phyloP scores from a whole-genome alignment of 2,888 invertebrate genomes.

The Drosophila kuntzei region DNA sequence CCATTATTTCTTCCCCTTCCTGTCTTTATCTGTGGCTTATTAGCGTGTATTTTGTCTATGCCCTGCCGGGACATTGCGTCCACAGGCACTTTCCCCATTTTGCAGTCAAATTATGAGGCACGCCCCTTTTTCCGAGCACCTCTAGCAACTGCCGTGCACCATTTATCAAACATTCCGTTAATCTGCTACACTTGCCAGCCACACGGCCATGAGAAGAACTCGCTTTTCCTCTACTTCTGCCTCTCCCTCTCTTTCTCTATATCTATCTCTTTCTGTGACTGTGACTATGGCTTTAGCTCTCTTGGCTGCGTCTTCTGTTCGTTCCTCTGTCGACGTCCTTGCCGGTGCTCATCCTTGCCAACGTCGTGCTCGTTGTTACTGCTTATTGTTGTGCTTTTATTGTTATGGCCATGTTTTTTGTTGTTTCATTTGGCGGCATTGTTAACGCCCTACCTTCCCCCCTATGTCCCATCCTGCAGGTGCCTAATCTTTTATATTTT shows the following conservation, averaged over 20 bases:
- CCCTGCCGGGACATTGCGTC: constrained; percentile 36
- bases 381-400: constrained; percentile 80
- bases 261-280: not conserved
- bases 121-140: constrained; percentile 4
- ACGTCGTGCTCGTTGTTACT: constrained; percentile 68
- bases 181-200: constrained; percentile 77
- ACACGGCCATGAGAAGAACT: constrained; percentile 60
- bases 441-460: constrained; percentile 40
- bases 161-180: constrained; percentile 79
- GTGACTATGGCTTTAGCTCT: constrained; percentile 16
- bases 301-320: constrained; percentile 17
- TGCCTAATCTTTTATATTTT: constrained; percentile 11
- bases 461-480: not conserved
- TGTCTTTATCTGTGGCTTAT: constrained; percentile 52
- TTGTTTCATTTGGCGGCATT: constrained; percentile 78
- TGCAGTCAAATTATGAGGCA: constrained; percentile 61
- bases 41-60: constrained; percentile 65
- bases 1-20: too few relatives aligned
- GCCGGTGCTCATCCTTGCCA: constrained; percentile 42
- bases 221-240: constrained; percentile 1
- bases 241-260: not conserved
- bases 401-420: constrained; percentile 77
- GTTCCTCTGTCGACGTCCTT: constrained; percentile 42
- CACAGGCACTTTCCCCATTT: constrained; percentile 31
- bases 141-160: constrained; percentile 52